phyloP scores from a whole-genome alignment of 2,797 vertebrate genomes.

The Anas acuta region DNA sequence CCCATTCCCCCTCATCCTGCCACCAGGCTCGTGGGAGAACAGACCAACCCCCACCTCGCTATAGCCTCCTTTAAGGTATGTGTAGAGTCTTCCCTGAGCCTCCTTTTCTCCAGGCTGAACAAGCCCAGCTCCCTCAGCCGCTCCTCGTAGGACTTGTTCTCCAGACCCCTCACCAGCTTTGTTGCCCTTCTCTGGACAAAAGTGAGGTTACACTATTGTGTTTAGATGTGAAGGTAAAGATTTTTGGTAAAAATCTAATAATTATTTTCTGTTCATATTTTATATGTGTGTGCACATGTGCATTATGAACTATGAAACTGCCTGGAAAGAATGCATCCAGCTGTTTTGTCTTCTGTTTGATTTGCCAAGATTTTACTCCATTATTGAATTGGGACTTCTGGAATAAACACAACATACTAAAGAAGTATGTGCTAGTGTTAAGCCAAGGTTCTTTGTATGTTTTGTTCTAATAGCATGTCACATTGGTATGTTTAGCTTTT shows the following conservation, averaged over 20 bases:
- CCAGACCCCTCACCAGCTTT: too few species aligned
- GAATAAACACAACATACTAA: background rate
- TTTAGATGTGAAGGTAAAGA: background rate
- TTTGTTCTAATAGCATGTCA: background rate
- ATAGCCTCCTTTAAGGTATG: too few species aligned
- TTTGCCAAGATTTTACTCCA: background rate
- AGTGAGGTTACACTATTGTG: background rate
- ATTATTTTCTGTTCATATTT: background rate
- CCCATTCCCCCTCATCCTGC: too few species aligned
- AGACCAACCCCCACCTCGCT: too few species aligned
- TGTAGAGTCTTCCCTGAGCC: too few species aligned
- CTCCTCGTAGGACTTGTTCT: too few species aligned
- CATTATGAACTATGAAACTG: background rate
- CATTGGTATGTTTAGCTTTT: background rate
- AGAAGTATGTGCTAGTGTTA: constrained; percentile 3
- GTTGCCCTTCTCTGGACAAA: background rate
- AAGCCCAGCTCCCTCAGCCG: too few species aligned
- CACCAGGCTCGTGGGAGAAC: too few species aligned
- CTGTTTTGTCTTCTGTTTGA: background rate
- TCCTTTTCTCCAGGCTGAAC: too few species aligned
- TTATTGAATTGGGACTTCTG: background rate
- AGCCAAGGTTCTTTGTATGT: background rate
- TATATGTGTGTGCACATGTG: too few species aligned
- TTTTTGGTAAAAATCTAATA: background rate
- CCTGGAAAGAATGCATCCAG: background rate